Base-by-base conservation (phyloP, 2,888 invertebrate species). In the Hesperia comma region DNA sequence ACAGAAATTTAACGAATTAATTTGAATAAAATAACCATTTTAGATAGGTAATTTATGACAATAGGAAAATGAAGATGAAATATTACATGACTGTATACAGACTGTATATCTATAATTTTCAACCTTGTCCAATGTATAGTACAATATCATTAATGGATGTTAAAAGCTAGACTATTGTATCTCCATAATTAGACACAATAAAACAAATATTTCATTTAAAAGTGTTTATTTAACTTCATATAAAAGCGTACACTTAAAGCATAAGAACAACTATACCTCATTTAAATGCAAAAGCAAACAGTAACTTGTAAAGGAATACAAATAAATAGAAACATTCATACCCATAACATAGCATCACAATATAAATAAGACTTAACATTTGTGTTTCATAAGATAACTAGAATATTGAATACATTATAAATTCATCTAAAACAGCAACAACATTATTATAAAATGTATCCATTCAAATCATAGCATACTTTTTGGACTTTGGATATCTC, bases 231-330 rank as follows among this genome's bases (percentile, higher is more conserved):
- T 32, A 26, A 41, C 53, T 53, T 54, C 70, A 72, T 73, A 74
- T 67, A 75, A 72, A 78, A 71, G 73, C 72, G 71, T 75, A 74
- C 73, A 74, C 60, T 68, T 71, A 73, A 74, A 70, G 73, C 73
- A 69, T 71, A 71, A 61, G 19, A 32, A 32, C 21, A 49, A 26
- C 40, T 58, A 57, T 15, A 41, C 51, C 32, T 57, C 37, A 51
- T 41, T 26, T 43, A 60, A 58, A 68, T 63, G 60, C 60, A 68
- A 58, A 49, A 49, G 53, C 43, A 63, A n/a, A 57, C 67, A 63
- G 15, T 40, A 4, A 49, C 12, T 33, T 32, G 40, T 37, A 40
- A 56, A 56, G 14, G 40, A 55, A 58, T 26, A 41, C 21, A n/a
- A 58, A 58, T 46, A 21, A 26, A 46, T 26, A 58, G 51, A 19